Evolutionary conservation across 2,888 invertebrate species (phyloP).

Genomic region (Terebella lapidaria): DNA sequence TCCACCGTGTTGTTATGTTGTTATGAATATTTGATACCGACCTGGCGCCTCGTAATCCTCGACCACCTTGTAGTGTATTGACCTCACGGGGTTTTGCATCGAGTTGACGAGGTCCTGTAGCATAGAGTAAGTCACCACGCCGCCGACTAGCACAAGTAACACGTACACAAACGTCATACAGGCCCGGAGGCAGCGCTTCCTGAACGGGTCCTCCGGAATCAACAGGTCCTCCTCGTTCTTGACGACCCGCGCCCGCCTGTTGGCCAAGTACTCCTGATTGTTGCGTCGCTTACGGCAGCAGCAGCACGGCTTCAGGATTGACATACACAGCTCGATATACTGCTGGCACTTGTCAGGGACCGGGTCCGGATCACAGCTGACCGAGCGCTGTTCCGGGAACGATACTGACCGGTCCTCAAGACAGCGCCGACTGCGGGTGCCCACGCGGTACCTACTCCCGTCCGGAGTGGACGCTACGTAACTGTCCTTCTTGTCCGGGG

Average conservation of each 20-base stretch:
- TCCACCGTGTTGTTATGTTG: too few species aligned
- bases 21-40: too few species aligned
- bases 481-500: too few species aligned
- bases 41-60: conserved; percentile 26
- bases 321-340: background rate
- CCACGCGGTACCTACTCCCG: too few species aligned
- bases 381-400: too few species aligned
- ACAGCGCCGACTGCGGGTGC: too few species aligned
- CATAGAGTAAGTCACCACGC: conserved; percentile 24
- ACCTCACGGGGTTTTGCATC: conserved; percentile 25
- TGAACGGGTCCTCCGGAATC: conserved; percentile 10
- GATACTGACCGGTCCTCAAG: too few species aligned
- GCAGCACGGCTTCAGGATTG: background rate
- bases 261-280: background rate
- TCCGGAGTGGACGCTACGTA: too few species aligned
- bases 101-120: conserved; percentile 21
- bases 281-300: background rate
- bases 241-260: background rate
- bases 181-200: conserved; percentile 16
- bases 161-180: conserved; percentile 20
- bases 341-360: too few species aligned
- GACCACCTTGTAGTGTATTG: conserved; percentile 19
- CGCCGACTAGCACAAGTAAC: conserved; percentile 18
- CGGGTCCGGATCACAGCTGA: too few species aligned
- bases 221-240: background rate